These are phyloP conservation scores for Aleadryas rufinucha DNA, from an alignment of 2,113 vertebrate species.

Conservation along the genomic window DNA sequence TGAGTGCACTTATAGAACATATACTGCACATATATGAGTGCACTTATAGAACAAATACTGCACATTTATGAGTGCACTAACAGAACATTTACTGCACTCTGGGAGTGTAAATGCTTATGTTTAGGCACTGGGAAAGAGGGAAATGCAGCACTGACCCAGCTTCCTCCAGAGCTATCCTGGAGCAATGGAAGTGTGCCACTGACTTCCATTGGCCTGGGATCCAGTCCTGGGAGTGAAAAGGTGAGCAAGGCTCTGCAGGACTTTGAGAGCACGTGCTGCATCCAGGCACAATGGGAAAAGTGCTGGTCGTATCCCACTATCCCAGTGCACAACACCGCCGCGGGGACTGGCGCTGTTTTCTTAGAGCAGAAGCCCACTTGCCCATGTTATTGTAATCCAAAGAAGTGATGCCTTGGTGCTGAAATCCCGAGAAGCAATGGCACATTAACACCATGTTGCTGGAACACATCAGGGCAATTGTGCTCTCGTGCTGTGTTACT, in stretches of 20 bases:
- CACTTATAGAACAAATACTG: neutral
- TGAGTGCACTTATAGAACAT: neutral
- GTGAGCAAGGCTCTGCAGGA: neutral
- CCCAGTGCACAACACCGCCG: neutral
- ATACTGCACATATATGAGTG: too few species aligned
- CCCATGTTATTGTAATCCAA: neutral
- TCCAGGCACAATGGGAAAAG: neutral
- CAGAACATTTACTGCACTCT: neutral
- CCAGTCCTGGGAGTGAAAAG: neutral
- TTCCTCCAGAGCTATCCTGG: neutral
- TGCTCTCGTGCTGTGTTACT: neutral
- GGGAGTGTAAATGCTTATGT: neutral
- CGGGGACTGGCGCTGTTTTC: neutral
- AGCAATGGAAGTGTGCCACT: neutral
- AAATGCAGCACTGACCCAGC: neutral
- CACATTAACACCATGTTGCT: constrained; percentile 38
- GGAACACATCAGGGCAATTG: constrained; percentile 1
- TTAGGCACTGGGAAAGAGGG: neutral
- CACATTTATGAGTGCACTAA: neutral
- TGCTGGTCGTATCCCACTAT: neutral
- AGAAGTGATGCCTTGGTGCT: constrained; percentile 24
- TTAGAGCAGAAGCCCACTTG: neutral
- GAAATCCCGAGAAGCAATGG: constrained; percentile 18
- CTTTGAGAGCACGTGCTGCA: neutral
- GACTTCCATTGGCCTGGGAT: neutral